Evolutionary conservation across 2,888 invertebrate genomes (phyloP), one percentile per base, ranked within the genome.

Genomic region (Lochmaea crataegi): DNA sequence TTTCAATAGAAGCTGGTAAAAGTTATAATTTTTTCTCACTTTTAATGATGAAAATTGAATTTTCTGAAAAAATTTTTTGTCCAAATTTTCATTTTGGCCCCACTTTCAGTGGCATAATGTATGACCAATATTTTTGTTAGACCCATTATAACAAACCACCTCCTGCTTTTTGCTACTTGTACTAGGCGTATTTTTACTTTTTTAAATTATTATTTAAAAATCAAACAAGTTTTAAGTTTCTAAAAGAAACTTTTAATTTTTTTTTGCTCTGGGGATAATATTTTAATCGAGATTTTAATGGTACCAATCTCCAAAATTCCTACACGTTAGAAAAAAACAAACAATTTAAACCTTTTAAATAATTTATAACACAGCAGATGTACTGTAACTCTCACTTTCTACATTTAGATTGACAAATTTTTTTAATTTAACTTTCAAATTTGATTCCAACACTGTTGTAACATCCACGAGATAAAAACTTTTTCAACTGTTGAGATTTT

Each of bases 391-490:
- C 14, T 51, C 51, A 51, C 51, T 51, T 51, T 51, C 51, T 51
- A 51, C 16, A 51, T 7, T 51, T 51, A n/a, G n/a, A 51, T 51
- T 7, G 51, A 51, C 51, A 51, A 14, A 51, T 51, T 51, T 51
- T 51, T 51, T 51, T 5, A 7, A n/a, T 51, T 51, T n/a, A 51
- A 51, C 51, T 51, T 51, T 51, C 51, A 51, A 51, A 51, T 51
- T 51, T 51, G 51, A 51, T 51, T n/a, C 51, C 16, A 14, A n/a
- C 51, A 51, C 51, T 51, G 5, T 48, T 51, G 9, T 38, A n/a
- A n/a, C 6, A n/a, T 51, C n/a, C n/a, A 14, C 51, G n/a, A n/a
- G 51, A n/a, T 51, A n/a, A 51, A 51, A 51, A n/a, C 12, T 51
- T 51, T 51, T n/a, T 16, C 14, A 4, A 45, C 14, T 4, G 14